Evolutionary conservation across 2,797 vertebrate species (phyloP).

Genomic region (Myotis myotis): DNA sequence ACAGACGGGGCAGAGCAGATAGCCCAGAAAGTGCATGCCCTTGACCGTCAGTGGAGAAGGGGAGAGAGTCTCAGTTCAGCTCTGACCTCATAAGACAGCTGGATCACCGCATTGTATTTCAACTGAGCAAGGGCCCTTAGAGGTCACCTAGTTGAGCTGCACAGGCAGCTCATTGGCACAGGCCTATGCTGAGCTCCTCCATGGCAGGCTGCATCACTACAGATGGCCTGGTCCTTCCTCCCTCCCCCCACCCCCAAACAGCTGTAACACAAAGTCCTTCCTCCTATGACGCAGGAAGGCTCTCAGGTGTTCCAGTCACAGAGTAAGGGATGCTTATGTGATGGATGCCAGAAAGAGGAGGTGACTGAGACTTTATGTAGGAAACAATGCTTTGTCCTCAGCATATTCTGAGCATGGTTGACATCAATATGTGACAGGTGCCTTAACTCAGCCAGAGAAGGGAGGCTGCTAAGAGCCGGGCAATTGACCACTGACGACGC

Average conservation of each 20-base stretch:
- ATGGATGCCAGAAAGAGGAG: neutral
- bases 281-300: neutral
- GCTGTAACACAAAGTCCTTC: neutral
- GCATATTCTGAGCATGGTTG: neutral
- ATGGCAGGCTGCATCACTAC: neutral
- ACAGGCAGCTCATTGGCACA: neutral
- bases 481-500: neutral
- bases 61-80: neutral
- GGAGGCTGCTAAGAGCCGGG: neutral
- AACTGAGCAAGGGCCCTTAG: neutral
- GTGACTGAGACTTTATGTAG: neutral
- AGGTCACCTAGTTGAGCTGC: neutral
- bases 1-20: neutral
- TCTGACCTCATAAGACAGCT: neutral
- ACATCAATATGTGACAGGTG: neutral
- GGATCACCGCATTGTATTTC: neutral
- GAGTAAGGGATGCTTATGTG: neutral
- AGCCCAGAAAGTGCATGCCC: neutral
- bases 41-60: accelerated
- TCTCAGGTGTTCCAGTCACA: neutral
- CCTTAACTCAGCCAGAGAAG: neutral
- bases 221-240: neutral
- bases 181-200: neutral
- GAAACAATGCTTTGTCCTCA: neutral
- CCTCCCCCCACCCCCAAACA: neutral